Conservation (phyloP, 2,888 invertebrate species). For the Drosophila helvetica region DNA sequence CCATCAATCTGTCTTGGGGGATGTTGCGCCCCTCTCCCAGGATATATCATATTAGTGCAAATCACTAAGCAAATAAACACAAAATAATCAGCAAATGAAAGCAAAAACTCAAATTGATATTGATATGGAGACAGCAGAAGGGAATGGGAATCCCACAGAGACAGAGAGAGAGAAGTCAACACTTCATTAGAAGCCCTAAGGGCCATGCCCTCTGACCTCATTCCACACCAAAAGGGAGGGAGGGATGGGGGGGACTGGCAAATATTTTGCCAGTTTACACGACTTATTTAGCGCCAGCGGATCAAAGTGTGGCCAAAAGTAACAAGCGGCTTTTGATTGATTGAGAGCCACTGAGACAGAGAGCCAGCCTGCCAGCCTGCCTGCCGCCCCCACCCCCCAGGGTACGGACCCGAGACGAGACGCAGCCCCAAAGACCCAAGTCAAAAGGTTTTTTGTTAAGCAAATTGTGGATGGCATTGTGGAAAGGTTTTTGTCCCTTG, state of each 20-base stretch:
- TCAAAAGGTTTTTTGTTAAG: conserved; percentile 78
- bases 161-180: conserved; percentile 46
- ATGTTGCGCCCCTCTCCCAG: neutral
- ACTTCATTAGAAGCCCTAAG: conserved; percentile 68
- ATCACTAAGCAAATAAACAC: conserved; percentile 45
- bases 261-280: conserved; percentile 72
- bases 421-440: conserved; percentile 42
- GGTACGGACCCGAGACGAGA: conserved; percentile 5
- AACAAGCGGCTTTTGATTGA: conserved; percentile 72
- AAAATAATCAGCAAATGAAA: conserved; percentile 14
- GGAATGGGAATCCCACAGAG: neutral
- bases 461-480: conserved; percentile 68
- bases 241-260: conserved; percentile 33
- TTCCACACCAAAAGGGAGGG: neutral
- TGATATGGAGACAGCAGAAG: conserved; percentile 22
- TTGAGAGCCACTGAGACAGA: conserved; percentile 46
- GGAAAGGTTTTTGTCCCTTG: conserved; percentile 45
- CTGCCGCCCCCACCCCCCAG: neutral
- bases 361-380: conserved; percentile 6
- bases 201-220: conserved; percentile 10
- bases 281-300: conserved; percentile 60
- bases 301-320: conserved; percentile 47
- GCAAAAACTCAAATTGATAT: conserved; percentile 67
- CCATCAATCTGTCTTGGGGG: conserved; percentile 28
- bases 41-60: neutral